Percentiles rank a stretch among this genome's conserved stretches.
Conservation (phyloP, 2,797 vertebrate genomes). For the Ctenochaetus hawaiiensis region DNA sequence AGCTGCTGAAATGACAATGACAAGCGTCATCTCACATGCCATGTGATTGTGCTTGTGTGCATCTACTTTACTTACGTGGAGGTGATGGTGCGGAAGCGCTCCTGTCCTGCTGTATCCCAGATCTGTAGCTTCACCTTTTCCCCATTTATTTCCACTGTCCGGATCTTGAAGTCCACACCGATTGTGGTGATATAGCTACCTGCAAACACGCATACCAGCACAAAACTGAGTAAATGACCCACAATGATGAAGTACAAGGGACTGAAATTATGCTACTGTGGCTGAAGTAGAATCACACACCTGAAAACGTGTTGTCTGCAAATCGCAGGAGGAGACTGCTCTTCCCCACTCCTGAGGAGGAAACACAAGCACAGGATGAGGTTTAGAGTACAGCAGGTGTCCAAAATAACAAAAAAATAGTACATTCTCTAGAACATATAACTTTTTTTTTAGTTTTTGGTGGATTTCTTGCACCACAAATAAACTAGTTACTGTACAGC, state of each 20-base stretch:
- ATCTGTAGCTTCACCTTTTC: constrained; percentile 99
- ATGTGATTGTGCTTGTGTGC: background rate
- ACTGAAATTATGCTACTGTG: background rate
- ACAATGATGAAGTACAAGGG: background rate
- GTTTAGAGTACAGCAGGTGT: constrained; percentile 3
- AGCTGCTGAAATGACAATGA: constrained; percentile 19
- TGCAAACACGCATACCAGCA: constrained; percentile 61
- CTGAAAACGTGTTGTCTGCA: constrained; percentile 99
- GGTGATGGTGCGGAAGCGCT: constrained; percentile 98
- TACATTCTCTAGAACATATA: background rate
- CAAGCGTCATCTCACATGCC: background rate
- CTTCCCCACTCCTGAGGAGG: constrained; percentile 94
- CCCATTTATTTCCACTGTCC: constrained; percentile 98
- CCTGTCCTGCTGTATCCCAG: constrained; percentile 98
- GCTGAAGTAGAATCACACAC: constrained; percentile 70
- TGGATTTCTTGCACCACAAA: too few species aligned
- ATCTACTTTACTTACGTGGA: constrained; percentile 91
- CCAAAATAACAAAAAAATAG: background rate
- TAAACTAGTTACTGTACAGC: too few species aligned
- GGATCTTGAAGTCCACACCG: constrained; percentile 99
- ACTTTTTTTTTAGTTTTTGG: background rate
- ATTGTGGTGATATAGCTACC: constrained; percentile 99
- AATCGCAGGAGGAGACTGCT: constrained; percentile 99
- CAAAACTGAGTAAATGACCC: background rate
- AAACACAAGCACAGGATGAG: constrained; percentile 57